Evolutionary conservation across 2,113 vertebrate genomes (phyloP), one percentile per base, ranked within the genome.

Genomic region (Perca schrenkii): DNA sequence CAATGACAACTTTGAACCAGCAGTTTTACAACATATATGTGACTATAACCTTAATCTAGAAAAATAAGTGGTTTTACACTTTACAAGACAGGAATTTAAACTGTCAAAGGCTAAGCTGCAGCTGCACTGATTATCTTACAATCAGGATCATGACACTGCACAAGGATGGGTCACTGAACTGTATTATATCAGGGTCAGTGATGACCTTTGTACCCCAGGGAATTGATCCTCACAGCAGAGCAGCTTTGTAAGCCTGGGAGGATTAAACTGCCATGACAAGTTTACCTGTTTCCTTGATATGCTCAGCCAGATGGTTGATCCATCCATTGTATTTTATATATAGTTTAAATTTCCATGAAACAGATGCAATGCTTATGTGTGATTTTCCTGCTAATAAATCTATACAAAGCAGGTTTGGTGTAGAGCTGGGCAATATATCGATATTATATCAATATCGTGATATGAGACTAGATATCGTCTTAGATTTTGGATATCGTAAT

Each of bases 161-260:
- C 73, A 62, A 15, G 6, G 15, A 43, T 14, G 50, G 6, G 52
- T 46, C 22, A 21, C 21, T 81, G 46, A 74, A 77, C 74, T 65
- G 66, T 61, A 65, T 83, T 76, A 57, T 73, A 75, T 64, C n/a
- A 76, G 78, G 81, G 77, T 82, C 78, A 71, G 47, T 31, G 73
- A 54, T 72, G 77, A 86, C 79, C 83, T 88, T 81, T 92, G 69
- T 62, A 66, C 84, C 77, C 53, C 21, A 11, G 57, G 66, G 70
- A 80, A 92, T 43, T 89, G 80, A 93, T 89, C 79, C 46, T 60
- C 60, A 16, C 64, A 66, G 65, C 77, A 83, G 74, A 92, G 90
- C 58, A 74, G 63, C 83, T 79, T 63, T 87, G 75, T 82, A 81
- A 87, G 57, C 81, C 69, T 36, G 34, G 13, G 79, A 85, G 69